Conservation (phyloP, 2,797 vertebrate species). For the Rhinella marina region DNA sequence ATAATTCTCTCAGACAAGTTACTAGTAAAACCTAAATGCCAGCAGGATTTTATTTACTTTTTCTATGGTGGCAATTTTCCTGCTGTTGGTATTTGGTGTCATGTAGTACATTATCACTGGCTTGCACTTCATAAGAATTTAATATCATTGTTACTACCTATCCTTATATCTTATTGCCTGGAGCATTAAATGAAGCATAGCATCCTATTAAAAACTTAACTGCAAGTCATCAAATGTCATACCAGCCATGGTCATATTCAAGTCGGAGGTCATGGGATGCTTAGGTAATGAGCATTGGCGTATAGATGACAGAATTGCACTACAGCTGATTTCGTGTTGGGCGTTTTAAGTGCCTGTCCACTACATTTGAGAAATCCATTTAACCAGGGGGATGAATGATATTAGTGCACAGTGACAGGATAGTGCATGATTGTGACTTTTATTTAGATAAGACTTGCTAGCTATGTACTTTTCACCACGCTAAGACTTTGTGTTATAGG, state of each 20-base stretch:
- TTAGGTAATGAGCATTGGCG: constrained; percentile 35
- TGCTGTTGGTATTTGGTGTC: constrained; percentile 63
- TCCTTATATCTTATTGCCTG: constrained; percentile 60
- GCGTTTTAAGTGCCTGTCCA: constrained; percentile 23
- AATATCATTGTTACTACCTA: constrained; percentile 68
- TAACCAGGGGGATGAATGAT: constrained; percentile 21
- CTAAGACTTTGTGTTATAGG: not conserved
- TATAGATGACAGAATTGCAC: constrained; percentile 32
- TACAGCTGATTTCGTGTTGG: constrained; percentile 3
- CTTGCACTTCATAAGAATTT: constrained; percentile 65
- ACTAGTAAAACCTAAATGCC: constrained; percentile 62
- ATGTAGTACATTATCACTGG: constrained; percentile 58
- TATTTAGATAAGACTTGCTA: constrained; percentile 33
- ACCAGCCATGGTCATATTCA: constrained; percentile 45
- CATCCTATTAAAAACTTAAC: constrained; percentile 58
- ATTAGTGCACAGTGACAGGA: constrained; percentile 38
- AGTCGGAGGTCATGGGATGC: constrained; percentile 18
- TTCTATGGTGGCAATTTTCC: constrained; percentile 64
- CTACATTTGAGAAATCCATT: constrained; percentile 10
- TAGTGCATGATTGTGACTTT: not conserved
- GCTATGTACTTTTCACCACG: constrained; percentile 8
- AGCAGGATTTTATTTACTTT: constrained; percentile 62
- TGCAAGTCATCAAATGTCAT: constrained; percentile 41
- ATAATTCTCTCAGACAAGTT: constrained; percentile 63
- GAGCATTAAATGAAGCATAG: constrained; percentile 58